Percentiles rank a stretch among this genome's conserved stretches.
Evolutionary conservation across 2,888 invertebrate species (phyloP).

Genomic region (Phorcus lineatus): DNA sequence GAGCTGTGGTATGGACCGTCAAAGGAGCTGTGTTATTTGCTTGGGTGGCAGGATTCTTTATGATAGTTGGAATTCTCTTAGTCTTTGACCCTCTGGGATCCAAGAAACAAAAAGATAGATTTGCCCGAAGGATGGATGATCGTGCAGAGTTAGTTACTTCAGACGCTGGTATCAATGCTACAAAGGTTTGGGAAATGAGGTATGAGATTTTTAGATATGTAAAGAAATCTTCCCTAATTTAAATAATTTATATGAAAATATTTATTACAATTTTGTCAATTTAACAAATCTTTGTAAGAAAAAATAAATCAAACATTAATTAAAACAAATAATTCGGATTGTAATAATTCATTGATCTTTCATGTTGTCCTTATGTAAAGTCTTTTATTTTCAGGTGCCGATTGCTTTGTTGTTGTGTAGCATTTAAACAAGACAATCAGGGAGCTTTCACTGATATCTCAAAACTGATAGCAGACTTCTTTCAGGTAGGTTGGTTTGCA

Average conservation of each 20-base stretch:
- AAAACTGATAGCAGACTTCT: slow-evolving; percentile 86
- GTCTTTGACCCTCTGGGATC: slow-evolving; percentile 89
- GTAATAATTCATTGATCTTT: too few relatives aligned
- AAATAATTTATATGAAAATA: background rate
- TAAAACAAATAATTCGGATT: too few relatives aligned
- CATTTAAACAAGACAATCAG: slow-evolving; percentile 65
- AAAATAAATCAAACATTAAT: too few relatives aligned
- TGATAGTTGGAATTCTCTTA: slow-evolving; percentile 84
- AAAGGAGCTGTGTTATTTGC: slow-evolving; percentile 86
- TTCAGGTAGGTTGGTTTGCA: slow-evolving; percentile 76
- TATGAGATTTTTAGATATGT: slow-evolving; percentile 27
- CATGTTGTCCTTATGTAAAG: too few relatives aligned
- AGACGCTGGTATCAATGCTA: slow-evolving; percentile 39
- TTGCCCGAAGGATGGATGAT: slow-evolving; percentile 14
- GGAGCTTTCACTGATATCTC: slow-evolving; percentile 75
- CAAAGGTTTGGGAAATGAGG: slow-evolving; percentile 67
- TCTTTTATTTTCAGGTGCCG: slow-evolving; percentile 54
- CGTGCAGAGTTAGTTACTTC: slow-evolving; percentile 21
- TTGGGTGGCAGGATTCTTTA: slow-evolving; percentile 85
- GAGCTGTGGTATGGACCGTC: slow-evolving; percentile 60
- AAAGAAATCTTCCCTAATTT: background rate
- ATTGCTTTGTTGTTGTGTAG: slow-evolving; percentile 71
- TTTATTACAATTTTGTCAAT: too few relatives aligned
- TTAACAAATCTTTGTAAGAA: too few relatives aligned
- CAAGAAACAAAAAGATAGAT: slow-evolving; percentile 9